phyloP scores from a whole-genome alignment of 2,888 invertebrate species.

The Eurytoma adleriae region DNA sequence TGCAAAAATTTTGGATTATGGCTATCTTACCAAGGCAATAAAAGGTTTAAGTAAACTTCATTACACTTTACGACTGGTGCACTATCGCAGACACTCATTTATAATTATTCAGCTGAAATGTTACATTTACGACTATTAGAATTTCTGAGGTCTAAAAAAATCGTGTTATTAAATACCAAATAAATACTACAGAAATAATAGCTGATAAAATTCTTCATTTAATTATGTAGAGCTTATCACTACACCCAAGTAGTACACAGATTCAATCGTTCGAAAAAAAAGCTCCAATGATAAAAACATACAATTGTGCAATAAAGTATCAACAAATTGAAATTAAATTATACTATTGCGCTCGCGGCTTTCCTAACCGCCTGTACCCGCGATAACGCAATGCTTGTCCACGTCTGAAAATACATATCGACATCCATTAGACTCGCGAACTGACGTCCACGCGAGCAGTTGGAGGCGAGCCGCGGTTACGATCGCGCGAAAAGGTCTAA shows the following conservation, averaged over 20 bases:
- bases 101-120: too few relatives aligned
- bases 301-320: too few relatives aligned
- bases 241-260: too few relatives aligned
- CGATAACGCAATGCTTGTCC: neutral
- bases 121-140: neutral
- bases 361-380: neutral
- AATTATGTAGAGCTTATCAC: too few relatives aligned
- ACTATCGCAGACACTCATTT: too few relatives aligned
- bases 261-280: too few relatives aligned
- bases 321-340: neutral
- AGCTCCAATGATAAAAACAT: too few relatives aligned
- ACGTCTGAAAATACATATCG: neutral
- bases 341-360: neutral
- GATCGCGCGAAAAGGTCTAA: neutral
- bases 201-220: too few relatives aligned
- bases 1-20: constrained; percentile 1
- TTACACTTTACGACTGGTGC: too few relatives aligned
- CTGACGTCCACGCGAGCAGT: too few relatives aligned
- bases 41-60: neutral
- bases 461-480: neutral
- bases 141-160: neutral
- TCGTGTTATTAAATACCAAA: too few relatives aligned
- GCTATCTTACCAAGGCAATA: neutral
- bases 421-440: neutral
- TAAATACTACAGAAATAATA: too few relatives aligned